Percentiles rank a stretch among this genome's conserved stretches.
phyloP scores from a whole-genome alignment of 1,140 invertebrate species.

The Aphis gossypii region DNA sequence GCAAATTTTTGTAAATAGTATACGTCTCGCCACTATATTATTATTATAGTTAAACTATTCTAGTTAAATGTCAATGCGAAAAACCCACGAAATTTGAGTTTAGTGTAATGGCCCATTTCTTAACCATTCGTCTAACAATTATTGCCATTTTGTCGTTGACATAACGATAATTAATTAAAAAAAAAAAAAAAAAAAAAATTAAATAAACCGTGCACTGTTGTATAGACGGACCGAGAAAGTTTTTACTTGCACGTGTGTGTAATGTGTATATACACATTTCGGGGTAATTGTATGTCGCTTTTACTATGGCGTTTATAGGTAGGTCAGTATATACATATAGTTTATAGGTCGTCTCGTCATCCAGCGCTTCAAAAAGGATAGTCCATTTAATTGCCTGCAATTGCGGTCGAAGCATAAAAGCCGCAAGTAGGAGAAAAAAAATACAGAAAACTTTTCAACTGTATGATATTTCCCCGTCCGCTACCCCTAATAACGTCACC shows the following conservation, averaged over 20 bases:
- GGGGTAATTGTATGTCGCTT: background rate
- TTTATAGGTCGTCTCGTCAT: background rate
- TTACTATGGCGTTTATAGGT: background rate
- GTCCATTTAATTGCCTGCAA: slow-evolving; percentile 50
- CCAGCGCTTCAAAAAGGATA: background rate
- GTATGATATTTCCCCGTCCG: background rate
- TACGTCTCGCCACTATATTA: background rate
- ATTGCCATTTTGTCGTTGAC: background rate
- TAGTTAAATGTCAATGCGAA: background rate
- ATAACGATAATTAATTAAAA: slow-evolving; percentile 11
- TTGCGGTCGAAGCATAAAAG: background rate
- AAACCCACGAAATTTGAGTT: background rate
- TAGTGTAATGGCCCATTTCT: background rate
- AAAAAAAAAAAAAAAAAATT: background rate
- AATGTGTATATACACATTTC: background rate
- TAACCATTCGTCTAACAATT: background rate
- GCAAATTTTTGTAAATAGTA: too few species aligned
- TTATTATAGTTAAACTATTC: too few species aligned
- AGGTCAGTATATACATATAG: background rate
- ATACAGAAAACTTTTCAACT: slow-evolving; percentile 38
- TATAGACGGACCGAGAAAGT: background rate
- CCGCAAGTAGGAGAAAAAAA: background rate
- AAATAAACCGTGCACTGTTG: background rate
- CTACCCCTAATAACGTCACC: background rate
- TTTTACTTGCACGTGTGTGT: background rate